These are phyloP conservation scores for Heliocidaris tuberculata DNA, from an alignment of 35 echinoderm and acorn worm genomes.

Conservation along the genomic window DNA sequence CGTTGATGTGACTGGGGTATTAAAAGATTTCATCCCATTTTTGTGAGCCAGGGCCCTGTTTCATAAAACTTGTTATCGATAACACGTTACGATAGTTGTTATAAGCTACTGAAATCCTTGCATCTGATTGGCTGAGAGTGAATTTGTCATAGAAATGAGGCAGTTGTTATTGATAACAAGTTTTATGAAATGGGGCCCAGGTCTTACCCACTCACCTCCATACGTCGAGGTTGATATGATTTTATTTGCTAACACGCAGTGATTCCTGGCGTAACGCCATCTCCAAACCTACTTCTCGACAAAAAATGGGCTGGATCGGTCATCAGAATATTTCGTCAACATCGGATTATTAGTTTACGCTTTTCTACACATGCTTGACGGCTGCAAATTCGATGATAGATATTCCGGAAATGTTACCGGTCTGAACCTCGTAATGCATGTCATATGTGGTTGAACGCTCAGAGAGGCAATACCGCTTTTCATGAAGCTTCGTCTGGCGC, in stretches of 20 bases:
- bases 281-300: neutral
- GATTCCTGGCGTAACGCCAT: neutral
- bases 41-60: too few species aligned
- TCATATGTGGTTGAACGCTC: neutral
- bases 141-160: too few species aligned
- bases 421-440: neutral
- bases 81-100: too few species aligned
- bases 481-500: neutral
- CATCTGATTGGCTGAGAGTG: too few species aligned
- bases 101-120: too few species aligned
- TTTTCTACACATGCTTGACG: neutral
- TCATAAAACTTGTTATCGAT: too few species aligned
- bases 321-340: conserved; percentile 11
- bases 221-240: neutral
- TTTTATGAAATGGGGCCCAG: too few species aligned
- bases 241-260: neutral
- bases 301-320: neutral
- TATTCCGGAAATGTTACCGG: neutral
- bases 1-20: too few species aligned
- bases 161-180: too few species aligned
- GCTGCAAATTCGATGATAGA: neutral
- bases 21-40: too few species aligned
- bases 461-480: neutral
- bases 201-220: too few species aligned
- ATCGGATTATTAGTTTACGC: conserved; percentile 12